Conservation (phyloP, 2,888 invertebrate genomes). For the Netelia melanura region DNA sequence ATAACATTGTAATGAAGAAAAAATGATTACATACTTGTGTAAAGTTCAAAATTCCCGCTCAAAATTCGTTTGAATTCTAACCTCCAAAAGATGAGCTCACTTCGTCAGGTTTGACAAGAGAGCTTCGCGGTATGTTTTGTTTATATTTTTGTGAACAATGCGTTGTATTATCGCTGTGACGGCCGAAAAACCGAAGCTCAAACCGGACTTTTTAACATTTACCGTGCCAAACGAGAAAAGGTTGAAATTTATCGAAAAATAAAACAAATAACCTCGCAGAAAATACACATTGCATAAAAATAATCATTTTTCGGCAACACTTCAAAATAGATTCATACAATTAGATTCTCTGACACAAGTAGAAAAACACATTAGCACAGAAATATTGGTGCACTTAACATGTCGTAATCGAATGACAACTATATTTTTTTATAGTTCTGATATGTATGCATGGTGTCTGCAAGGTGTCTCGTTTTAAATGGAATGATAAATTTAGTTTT, state of each 20-base stretch:
- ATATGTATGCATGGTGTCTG: not conserved
- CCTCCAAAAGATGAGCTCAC: too few relatives aligned
- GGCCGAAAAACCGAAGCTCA: not conserved
- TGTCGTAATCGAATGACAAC: not conserved
- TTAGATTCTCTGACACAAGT: not conserved
- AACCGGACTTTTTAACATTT: not conserved
- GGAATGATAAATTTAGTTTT: not conserved
- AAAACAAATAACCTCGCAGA: not conserved
- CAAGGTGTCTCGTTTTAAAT: not conserved
- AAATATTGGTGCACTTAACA: not conserved
- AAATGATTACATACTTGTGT: not conserved
- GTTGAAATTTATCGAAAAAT: not conserved
- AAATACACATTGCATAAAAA: not conserved
- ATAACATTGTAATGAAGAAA: not conserved
- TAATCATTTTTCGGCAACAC: not conserved
- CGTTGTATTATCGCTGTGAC: not conserved
- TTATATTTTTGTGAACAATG: constrained; percentile 23
- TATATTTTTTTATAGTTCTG: not conserved
- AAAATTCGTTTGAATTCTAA: too few relatives aligned
- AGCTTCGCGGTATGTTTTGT: constrained; percentile 8
- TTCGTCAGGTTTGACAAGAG: too few relatives aligned
- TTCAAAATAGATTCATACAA: not conserved
- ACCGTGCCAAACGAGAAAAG: too few relatives aligned
- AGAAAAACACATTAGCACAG: not conserved
- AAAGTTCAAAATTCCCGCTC: constrained; percentile 32